These are phyloP conservation scores for Zonotrichia leucophrys DNA, from an alignment of 2,113 vertebrate species.

Conservation along the genomic window DNA sequence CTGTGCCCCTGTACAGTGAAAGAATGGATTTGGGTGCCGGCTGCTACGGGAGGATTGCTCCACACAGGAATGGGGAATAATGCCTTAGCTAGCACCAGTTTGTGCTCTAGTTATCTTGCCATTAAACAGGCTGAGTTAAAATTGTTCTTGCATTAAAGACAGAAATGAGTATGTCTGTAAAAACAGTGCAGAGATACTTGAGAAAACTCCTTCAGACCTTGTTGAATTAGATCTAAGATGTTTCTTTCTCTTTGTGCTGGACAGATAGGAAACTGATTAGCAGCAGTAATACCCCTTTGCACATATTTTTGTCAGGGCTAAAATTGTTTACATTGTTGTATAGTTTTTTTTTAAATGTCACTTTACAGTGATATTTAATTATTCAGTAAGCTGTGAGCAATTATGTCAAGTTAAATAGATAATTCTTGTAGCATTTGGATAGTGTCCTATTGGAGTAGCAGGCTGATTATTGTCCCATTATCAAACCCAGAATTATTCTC, in stretches of 20 bases:
- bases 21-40: background rate
- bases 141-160: background rate
- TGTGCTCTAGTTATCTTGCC: background rate
- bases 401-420: background rate
- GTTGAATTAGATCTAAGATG: background rate
- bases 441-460: accelerated
- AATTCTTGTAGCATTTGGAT: background rate
- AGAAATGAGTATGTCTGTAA: background rate
- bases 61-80: background rate
- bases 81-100: background rate
- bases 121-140: background rate
- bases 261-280: background rate
- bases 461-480: accelerated
- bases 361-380: background rate
- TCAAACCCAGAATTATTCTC: background rate
- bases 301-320: background rate
- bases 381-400: background rate
- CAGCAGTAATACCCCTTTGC: background rate
- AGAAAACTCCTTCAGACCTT: background rate
- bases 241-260: background rate
- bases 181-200: background rate
- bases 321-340: background rate
- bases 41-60: background rate
- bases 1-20: background rate
- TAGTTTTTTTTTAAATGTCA: background rate